Conservation (phyloP, 2,113 vertebrate species). For the human (Homo sapiens) region DNA sequence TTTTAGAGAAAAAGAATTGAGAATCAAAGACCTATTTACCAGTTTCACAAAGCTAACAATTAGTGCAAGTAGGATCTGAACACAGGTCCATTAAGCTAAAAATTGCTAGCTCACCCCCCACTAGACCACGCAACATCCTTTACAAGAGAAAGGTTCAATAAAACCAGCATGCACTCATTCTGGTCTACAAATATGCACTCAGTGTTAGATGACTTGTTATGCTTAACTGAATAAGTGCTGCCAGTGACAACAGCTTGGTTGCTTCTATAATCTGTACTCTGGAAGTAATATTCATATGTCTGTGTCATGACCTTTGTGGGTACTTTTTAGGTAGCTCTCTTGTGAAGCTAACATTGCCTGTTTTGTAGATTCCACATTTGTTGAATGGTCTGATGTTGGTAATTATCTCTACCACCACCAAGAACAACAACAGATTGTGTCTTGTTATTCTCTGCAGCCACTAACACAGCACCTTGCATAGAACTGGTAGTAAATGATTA, state of each 20-base stretch:
- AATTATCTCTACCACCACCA: background rate
- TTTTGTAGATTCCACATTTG: background rate
- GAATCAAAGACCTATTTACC: background rate
- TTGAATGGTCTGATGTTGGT: background rate
- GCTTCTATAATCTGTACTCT: background rate
- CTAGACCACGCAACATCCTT: background rate
- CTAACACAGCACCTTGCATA: background rate
- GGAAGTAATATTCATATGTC: background rate
- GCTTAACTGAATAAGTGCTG: background rate
- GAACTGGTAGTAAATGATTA: background rate
- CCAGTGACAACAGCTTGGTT: background rate
- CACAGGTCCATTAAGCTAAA: background rate
- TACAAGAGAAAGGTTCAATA: background rate
- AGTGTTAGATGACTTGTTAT: background rate
- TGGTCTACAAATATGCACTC: background rate
- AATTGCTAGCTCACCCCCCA: background rate
- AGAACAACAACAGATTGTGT: background rate
- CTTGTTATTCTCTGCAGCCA: background rate
- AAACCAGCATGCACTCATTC: background rate
- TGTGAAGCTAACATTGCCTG: background rate
- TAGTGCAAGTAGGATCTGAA: background rate
- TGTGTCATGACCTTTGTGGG: background rate
- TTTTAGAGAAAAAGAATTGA: constrained; percentile 17
- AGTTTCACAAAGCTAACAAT: background rate
- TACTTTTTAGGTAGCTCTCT: background rate